Base-by-base conservation (phyloP, 2,113 vertebrate genomes). In the Poeciliopsis retropinna region DNA sequence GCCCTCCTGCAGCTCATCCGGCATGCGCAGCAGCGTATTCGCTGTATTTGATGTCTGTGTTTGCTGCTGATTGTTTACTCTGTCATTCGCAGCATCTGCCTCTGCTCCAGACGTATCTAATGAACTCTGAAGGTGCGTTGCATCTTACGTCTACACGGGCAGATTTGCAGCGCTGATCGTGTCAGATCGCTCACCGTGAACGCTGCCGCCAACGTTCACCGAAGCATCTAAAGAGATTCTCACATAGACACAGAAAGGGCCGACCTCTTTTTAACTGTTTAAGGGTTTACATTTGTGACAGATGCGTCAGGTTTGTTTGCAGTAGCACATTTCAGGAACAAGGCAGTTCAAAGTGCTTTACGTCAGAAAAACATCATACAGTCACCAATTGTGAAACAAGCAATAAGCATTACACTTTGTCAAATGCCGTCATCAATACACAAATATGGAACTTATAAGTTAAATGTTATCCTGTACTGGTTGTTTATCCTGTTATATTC, bases 71-170 rank as follows among this genome's bases (percentile, higher is more conserved):
- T 69, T 76, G 64, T 85, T 87, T 57, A 63, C 61, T 79, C 62
- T 19, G 25, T 79, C 60, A 14, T 63, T 30, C 60, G 31, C 22
- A 3, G 66, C 78, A 68, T 76, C 67, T 73, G 85, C 80, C n/a
- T 75, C 70, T 66, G 51, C 25, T 61, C 60, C 79, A 80, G 81
- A 68, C 68, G 15, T 2, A 71, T 66, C 73, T 83, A 90, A 89
- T 89, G 87, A 91, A 87, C 83, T 86, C 72, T 84, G 75, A 85
- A 83, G 83, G 70, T 39, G 67, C 34, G 64, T 79, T 69, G 66
- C 63, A 61, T 73, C 77, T 80, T 37, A 61, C 71, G 69, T 82
- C 66, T 80, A 31, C 54, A 25, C 12, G 12, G 57, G 61, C 63
- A 54, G 68, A 74, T 64, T 5, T 67, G 54, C 64, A 12, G 61